phyloP scores from a whole-genome alignment of 2,888 invertebrate genomes.

The Rhaphigaster nebulosa region DNA sequence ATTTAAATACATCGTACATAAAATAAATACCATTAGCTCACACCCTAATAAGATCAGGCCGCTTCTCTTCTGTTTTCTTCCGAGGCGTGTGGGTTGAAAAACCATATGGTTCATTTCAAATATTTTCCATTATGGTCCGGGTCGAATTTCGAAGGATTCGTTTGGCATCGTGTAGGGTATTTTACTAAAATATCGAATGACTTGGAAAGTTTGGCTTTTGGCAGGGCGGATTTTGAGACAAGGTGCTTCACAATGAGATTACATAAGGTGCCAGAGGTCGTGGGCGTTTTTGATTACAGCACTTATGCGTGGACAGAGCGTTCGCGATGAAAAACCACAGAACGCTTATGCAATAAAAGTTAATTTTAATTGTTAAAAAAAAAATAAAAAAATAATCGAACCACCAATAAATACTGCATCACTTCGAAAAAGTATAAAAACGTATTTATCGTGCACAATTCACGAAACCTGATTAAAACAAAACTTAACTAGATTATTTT shows the following conservation, averaged over 20 bases:
- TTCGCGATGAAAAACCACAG: background rate
- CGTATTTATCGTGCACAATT: too few species aligned
- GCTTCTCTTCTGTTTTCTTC: slow-evolving; percentile 21
- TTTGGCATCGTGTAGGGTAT: background rate
- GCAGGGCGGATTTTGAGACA: background rate
- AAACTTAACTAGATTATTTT: too few species aligned
- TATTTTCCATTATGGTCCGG: background rate
- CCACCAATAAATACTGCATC: too few species aligned
- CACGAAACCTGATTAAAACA: too few species aligned
- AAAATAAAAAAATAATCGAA: background rate
- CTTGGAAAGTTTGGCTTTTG: background rate
- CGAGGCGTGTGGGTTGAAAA: slow-evolving; percentile 4
- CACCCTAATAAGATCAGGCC: slow-evolving; percentile 7
- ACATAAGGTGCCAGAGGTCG: background rate
- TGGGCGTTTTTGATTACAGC: slow-evolving; percentile 18
- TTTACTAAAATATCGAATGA: background rate
- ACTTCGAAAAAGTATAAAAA: too few species aligned
- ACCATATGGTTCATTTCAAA: slow-evolving; percentile 35
- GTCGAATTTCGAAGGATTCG: background rate
- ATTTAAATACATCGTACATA: slow-evolving; percentile 25
- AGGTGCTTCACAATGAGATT: background rate
- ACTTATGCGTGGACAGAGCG: background rate
- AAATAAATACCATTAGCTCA: slow-evolving; percentile 23
- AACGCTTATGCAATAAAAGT: background rate
- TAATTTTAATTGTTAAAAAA: background rate